Conservation (phyloP, 2,888 invertebrate genomes). For the Helobdella robusta region DNA sequence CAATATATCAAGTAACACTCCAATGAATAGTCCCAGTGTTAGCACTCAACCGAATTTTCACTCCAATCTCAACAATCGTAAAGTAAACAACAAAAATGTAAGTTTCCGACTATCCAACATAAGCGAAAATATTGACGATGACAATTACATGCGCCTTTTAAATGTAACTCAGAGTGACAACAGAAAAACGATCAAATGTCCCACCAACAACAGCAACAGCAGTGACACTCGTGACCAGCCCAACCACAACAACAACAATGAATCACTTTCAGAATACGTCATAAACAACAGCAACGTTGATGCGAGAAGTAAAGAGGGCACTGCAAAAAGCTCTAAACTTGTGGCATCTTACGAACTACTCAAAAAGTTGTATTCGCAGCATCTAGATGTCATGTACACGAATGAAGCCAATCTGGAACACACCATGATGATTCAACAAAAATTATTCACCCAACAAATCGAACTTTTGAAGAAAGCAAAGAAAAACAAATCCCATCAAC, state of each 20-base stretch:
- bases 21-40: no score
- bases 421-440: slow-evolving; percentile 62
- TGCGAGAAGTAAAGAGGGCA: not conserved
- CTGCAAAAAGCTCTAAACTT: no score
- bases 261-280: no score
- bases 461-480: slow-evolving; percentile 24
- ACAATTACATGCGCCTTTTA: slow-evolving; percentile 8
- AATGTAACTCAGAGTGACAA: slow-evolving; percentile 9
- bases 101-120: no score
- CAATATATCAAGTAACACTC: no score
- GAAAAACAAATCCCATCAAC: not conserved
- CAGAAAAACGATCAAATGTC: not conserved
- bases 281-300: not conserved
- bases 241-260: no score
- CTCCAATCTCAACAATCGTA: not conserved
- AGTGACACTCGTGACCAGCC: not conserved
- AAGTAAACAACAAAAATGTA: slow-evolving; percentile 1
- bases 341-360: slow-evolving; percentile 37
- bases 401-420: slow-evolving; percentile 62
- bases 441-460: slow-evolving; percentile 50
- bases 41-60: no score
- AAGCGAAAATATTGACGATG: not conserved
- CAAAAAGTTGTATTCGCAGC: slow-evolving; percentile 46
- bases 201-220: not conserved
- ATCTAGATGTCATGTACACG: slow-evolving; percentile 62